Conservation (phyloP, 1,140 invertebrate genomes). For the Ceratina australensis region DNA sequence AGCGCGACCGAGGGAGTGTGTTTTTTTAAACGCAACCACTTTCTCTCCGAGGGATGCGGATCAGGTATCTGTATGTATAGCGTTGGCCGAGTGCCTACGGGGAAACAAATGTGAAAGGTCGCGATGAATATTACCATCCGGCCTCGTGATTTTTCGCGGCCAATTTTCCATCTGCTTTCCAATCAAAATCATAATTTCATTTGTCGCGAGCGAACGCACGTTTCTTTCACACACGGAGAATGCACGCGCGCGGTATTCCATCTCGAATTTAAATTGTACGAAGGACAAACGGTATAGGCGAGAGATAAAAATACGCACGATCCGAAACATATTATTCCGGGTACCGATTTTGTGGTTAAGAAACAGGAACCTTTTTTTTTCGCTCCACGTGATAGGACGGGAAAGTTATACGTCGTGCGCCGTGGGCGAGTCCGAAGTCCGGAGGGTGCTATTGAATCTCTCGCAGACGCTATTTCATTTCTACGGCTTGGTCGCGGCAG, state of each 20-base stretch:
- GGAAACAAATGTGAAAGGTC: conserved; percentile 7
- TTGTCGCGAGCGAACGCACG: background rate
- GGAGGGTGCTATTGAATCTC: conserved; percentile 17
- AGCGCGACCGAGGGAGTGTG: background rate
- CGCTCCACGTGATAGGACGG: background rate
- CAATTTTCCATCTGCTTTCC: background rate
- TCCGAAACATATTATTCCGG: background rate
- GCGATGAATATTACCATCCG: background rate
- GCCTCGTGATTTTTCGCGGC: background rate
- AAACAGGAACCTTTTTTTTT: background rate
- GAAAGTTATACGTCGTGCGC: background rate
- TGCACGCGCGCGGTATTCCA: background rate
- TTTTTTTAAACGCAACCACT: background rate
- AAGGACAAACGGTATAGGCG: too few relatives aligned
- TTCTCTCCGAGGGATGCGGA: background rate
- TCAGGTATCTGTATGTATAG: too few relatives aligned
- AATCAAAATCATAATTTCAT: background rate
- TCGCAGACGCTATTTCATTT: conserved; percentile 21
- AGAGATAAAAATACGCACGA: too few relatives aligned
- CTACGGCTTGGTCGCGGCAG: background rate
- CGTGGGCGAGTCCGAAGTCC: background rate
- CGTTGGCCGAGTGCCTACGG: background rate
- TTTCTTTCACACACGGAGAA: background rate
- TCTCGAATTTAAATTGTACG: too few relatives aligned
- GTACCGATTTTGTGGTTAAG: background rate